Base-by-base conservation (phyloP, 2,888 invertebrate genomes). In the Chrysolina oricalcia region DNA sequence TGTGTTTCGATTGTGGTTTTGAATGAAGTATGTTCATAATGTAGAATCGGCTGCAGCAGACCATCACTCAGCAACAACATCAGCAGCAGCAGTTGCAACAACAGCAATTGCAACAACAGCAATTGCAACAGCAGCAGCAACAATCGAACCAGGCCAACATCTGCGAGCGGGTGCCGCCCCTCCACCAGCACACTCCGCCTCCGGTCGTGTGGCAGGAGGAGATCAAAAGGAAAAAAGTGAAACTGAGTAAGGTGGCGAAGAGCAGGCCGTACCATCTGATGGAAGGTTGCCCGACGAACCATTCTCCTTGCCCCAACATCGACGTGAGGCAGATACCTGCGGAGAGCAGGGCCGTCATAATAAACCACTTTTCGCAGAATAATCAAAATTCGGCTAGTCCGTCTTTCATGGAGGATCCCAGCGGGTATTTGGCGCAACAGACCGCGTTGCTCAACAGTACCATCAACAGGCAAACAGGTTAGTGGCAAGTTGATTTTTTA, bases 331-430 rank as follows among this genome's bases (percentile, higher is more conserved):
- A 91, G 81, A 89, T 92, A 80, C 90, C 88, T 40, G 85, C 84
- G 79, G 91, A 90, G 75, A 88, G 87, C 66, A 85, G 89, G 77
- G 86, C 88, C 8, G 81, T 86, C 40, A 84, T 87, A 69, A 83
- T 86, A 63, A 85, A 86, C 77, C 86, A 87, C 70, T 81, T 85
- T 74, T 82, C 84, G 27, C 87, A 86, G 74, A 83, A 82, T 56
- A 82, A 79, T 27, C 87, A 87, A 75, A 83, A 75, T 73, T 81
- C 86, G 35, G 81, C 87, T 27, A 90, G 92, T 79, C 96, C 96
- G 1, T 96, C 96, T 43, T 97, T 97, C 86, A 93, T 97, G 91
- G 97, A 97, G 81, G 97, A 97, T 88, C 97, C 97, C 0, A 95
- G 94, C 84, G 97, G 96, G 2, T 97, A 96, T 89, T 90, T 97